Base-by-base conservation (phyloP, 2,797 vertebrate genomes). In the Protosalanx chinensis region DNA sequence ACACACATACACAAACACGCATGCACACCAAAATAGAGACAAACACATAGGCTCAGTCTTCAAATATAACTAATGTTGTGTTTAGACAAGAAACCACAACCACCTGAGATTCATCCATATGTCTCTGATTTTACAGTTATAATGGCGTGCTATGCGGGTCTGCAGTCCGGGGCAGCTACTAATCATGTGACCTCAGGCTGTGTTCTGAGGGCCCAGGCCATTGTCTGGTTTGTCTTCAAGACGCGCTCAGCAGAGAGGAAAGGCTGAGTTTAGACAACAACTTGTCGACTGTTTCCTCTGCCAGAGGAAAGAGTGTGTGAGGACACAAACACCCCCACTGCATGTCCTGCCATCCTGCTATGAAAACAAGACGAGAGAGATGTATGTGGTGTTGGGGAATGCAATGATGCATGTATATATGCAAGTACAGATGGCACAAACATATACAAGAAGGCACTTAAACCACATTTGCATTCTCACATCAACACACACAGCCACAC, bases 261-360 rank as follows among this genome's bases (percentile, higher is more conserved):
- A 84, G 77, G 79, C 84, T 79, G 79, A 78, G 88, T 87, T 88
- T 88, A 89, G 90, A 90, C 87, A 88, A 86, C 84, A 88, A 85
- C 85, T 84, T 77, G 87, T 88, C 78, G 84, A 86, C 81, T 81
- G 72, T 79, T 88, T 67, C 65, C 46, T 32, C 90, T 88, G 88
- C 62, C 69, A 57, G 71, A 80, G 79, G 81, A 88, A 81, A 74
- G 76, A 88, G 7, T 67, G 64, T 3, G 67, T 66, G 67, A 5
- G 18, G 18, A 75, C 46, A 57, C 37, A 82, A 79, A 81, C 16
- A 56, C 51, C 18, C 49, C 12, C 3, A 8, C 15, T n/a, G 15
- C 18, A 53, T 53, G 51, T 53, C 51, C 51, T 56, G 51, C 18
- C 18, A 56, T 6, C 4, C 51, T n/a, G 15, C 16, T 16, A 56